Evolutionary conservation across 2,797 vertebrate species (phyloP).

Genomic region (Sylvilagus floridanus): DNA sequence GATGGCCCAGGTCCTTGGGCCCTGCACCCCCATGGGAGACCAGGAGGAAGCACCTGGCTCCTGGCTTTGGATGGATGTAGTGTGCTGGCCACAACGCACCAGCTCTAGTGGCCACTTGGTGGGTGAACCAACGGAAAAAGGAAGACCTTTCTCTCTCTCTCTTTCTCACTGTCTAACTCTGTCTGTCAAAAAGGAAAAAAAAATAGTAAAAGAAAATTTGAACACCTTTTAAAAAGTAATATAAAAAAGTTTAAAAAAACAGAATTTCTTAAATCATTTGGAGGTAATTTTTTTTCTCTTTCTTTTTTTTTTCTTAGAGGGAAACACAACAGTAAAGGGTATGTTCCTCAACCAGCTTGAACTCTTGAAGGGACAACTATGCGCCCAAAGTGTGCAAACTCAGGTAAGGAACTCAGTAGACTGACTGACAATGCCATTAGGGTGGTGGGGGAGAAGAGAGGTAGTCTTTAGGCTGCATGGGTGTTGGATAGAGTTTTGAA

Average conservation of each 20-base stretch:
- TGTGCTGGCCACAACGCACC: too few relatives aligned
- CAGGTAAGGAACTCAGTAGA: neutral
- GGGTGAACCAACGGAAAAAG: too few relatives aligned
- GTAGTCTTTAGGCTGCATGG: neutral
- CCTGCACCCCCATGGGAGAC: too few relatives aligned
- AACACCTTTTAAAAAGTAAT: constrained; percentile 5
- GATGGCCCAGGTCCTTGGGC: too few relatives aligned
- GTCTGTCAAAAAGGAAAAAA: too few relatives aligned
- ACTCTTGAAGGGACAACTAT: neutral
- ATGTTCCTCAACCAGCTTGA: constrained; percentile 4
- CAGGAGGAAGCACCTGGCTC: too few relatives aligned
- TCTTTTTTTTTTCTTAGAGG: too few relatives aligned
- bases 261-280: constrained; percentile 54
- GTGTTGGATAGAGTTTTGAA: constrained; percentile 16
- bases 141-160: too few relatives aligned
- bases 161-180: too few relatives aligned
- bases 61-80: too few relatives aligned
- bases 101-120: too few relatives aligned
- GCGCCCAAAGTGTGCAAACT: neutral
- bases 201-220: constrained; percentile 35
- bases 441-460: neutral
- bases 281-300: neutral
- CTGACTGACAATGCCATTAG: neutral
- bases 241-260: constrained; percentile 48
- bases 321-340: neutral